Conservation (phyloP, 2,888 invertebrate species). For the Gisinianus flammeolus region DNA sequence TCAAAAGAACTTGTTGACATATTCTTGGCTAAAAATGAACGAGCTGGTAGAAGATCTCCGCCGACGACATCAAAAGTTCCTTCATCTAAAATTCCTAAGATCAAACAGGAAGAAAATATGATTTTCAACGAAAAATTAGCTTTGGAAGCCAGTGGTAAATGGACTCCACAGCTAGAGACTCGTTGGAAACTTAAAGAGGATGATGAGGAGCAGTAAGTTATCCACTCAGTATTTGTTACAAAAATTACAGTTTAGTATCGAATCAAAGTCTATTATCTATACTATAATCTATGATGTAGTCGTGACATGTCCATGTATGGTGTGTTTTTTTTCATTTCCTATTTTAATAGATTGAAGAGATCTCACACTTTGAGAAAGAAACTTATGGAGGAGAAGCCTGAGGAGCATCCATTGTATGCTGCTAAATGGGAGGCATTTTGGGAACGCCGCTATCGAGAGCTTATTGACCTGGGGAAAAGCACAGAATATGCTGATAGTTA, state of each 20-base stretch:
- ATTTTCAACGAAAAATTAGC: conserved; percentile 51
- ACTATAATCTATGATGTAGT: too few species aligned
- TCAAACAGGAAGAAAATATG: conserved; percentile 4
- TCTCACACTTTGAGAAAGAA: conserved; percentile 7
- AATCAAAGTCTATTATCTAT: too few species aligned
- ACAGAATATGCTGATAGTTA: conserved; percentile 51
- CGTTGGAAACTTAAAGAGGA: conserved; percentile 55
- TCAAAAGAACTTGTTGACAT: conserved; percentile 44
- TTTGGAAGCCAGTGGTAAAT: conserved; percentile 54
- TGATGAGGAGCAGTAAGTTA: conserved; percentile 52
- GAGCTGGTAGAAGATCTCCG: neutral
- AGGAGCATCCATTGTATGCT: conserved; percentile 53
- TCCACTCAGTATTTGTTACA: too few species aligned
- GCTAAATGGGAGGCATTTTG: conserved; percentile 57
- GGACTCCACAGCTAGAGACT: conserved; percentile 54
- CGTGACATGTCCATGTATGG: too few species aligned
- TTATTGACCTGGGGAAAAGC: conserved; percentile 48
- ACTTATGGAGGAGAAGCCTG: conserved; percentile 44
- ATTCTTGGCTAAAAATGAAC: conserved; percentile 49
- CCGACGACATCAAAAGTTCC: conserved; percentile 18
- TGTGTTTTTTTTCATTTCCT: too few species aligned
- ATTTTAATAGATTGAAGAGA: conserved; percentile 32
- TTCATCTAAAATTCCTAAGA: conserved; percentile 24
- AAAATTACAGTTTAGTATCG: too few species aligned
- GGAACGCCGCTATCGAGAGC: conserved; percentile 54